Percentiles rank a stretch among this genome's conserved stretches.
Conservation (phyloP, 2,888 invertebrate genomes). For the Syrista parreyssii region DNA sequence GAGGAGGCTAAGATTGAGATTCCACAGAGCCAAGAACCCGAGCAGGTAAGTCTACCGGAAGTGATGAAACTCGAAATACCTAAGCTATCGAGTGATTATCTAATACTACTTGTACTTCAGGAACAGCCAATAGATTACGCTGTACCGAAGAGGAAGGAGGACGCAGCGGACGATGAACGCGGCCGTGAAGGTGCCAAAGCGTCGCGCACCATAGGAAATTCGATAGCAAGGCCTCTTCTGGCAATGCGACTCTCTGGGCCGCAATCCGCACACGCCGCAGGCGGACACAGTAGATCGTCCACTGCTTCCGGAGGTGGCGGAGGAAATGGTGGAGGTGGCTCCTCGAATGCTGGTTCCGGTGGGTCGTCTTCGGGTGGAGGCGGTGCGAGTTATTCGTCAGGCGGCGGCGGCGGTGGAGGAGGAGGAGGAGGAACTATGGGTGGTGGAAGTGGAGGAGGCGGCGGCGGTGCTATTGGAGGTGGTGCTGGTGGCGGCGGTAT, state of each 20-base stretch:
- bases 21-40: constrained; percentile 63
- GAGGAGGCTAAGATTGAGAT: constrained; percentile 60
- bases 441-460: constrained; percentile 68
- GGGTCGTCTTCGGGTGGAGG: constrained; percentile 59
- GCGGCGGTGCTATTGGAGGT: constrained; percentile 70
- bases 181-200: constrained; percentile 69
- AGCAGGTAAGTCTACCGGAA: constrained; percentile 50
- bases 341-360: constrained; percentile 35
- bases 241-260: constrained; percentile 59
- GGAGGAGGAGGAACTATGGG: constrained; percentile 70
- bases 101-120: constrained; percentile 61
- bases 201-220: constrained; percentile 56
- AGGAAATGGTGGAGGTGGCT: constrained; percentile 39
- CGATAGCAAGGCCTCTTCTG: constrained; percentile 59
- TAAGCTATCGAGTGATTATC: not conserved
- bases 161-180: constrained; percentile 71
- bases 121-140: constrained; percentile 92
- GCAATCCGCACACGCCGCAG: constrained; percentile 69
- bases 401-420: constrained; percentile 70
- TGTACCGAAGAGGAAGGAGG: constrained; percentile 83
- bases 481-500: constrained; percentile 83
- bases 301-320: constrained; percentile 62
- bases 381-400: constrained; percentile 67
- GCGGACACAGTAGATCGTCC: constrained; percentile 80
- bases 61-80: not conserved